phyloP scores from a whole-genome alignment of 2,113 vertebrate genomes.

The Galemys pyrenaicus region DNA sequence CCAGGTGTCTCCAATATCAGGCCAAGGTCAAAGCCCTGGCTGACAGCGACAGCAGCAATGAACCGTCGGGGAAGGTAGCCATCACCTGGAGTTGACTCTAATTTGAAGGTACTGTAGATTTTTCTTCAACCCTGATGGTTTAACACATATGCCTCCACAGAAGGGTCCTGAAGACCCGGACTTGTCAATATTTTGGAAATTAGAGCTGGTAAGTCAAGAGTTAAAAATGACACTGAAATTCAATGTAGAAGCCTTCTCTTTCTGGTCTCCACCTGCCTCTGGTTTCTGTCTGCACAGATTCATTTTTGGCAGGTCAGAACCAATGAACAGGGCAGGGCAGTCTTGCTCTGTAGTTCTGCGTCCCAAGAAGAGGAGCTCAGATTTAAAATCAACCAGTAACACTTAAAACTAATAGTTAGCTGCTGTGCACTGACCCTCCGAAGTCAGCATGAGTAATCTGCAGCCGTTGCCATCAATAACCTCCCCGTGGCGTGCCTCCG shows the following conservation, averaged over 20 bases:
- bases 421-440: conserved; percentile 11
- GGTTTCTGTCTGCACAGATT: background rate
- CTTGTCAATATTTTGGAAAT: conserved; percentile 43
- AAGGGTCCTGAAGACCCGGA: background rate
- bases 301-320: background rate
- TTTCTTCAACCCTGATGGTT: background rate
- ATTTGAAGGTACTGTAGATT: background rate
- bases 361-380: background rate
- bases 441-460: background rate
- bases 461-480: conserved; percentile 20
- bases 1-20: background rate
- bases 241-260: background rate
- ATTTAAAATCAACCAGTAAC: background rate
- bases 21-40: background rate
- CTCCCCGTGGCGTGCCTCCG: background rate
- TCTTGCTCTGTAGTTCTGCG: background rate
- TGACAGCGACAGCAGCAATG: background rate
- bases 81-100: background rate
- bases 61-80: background rate
- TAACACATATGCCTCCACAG: background rate
- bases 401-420: conserved; percentile 17
- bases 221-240: conserved; percentile 19
- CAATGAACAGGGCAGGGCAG: background rate
- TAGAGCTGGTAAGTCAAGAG: background rate
- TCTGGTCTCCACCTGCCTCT: background rate